Percentiles rank a stretch among this genome's conserved stretches.
phyloP scores from a whole-genome alignment of 1,140 invertebrate species.

The Andrena cerasifolii region DNA sequence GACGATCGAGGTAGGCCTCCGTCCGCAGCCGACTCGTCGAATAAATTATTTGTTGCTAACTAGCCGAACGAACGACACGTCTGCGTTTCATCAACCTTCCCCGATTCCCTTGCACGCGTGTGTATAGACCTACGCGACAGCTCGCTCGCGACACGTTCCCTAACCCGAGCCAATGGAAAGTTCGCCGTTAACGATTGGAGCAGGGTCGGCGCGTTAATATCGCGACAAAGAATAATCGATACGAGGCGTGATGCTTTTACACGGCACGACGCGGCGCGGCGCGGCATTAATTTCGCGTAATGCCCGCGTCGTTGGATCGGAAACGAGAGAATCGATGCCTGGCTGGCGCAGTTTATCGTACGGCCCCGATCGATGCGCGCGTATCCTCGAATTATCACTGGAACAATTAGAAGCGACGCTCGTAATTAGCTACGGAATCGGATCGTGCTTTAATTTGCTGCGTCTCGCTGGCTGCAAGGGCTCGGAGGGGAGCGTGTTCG shows the following conservation, averaged over 20 bases:
- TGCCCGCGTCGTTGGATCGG: slow-evolving; percentile 29
- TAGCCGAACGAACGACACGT: too few relatives aligned
- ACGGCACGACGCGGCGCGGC: too few relatives aligned
- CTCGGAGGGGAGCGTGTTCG: neutral
- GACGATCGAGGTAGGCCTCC: too few relatives aligned
- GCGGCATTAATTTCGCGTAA: slow-evolving; percentile 49
- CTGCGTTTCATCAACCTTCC: too few relatives aligned
- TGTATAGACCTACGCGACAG: too few relatives aligned
- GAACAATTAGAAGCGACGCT: slow-evolving; percentile 16
- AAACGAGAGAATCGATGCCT: slow-evolving; percentile 51
- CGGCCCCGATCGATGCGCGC: slow-evolving; percentile 22
- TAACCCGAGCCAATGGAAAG: slow-evolving; percentile 4
- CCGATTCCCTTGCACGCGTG: too few relatives aligned
- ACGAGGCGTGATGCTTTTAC: slow-evolving; percentile 39
- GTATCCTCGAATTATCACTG: slow-evolving; percentile 12
- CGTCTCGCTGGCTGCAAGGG: neutral
- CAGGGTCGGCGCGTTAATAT: slow-evolving; percentile 15
- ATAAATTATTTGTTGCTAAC: too few relatives aligned
- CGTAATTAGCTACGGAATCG: slow-evolving; percentile 22
- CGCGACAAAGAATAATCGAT: slow-evolving; percentile 36
- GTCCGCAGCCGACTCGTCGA: too few relatives aligned
- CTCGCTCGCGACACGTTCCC: too few relatives aligned
- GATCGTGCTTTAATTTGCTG: slow-evolving; percentile 13
- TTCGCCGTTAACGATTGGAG: slow-evolving; percentile 1
- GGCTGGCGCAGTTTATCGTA: slow-evolving; percentile 39